Conservation (phyloP, 2,797 vertebrate species). For the Masticophis lateralis region DNA sequence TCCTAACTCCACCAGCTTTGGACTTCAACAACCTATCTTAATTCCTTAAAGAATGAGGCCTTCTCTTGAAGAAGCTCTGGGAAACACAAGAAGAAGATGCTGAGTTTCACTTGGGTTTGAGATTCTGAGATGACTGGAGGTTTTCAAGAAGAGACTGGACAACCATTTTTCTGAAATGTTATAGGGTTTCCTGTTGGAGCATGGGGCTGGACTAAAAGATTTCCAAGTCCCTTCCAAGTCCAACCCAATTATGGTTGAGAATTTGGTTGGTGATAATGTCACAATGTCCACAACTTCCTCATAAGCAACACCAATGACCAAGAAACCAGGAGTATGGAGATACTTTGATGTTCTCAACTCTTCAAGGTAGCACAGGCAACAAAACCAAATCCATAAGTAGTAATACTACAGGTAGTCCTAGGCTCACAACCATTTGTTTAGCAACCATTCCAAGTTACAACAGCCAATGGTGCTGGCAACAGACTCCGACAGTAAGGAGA, state of each 20-base stretch:
- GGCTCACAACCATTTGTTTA: neutral
- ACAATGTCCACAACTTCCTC: neutral
- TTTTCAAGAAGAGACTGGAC: neutral
- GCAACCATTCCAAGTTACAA: neutral
- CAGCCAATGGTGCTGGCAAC: too few species aligned
- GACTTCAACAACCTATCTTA: constrained; percentile 73
- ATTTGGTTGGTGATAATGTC: neutral
- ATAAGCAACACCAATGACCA: neutral
- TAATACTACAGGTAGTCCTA: neutral
- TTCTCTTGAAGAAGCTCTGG: constrained; percentile 53
- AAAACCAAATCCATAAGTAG: neutral
- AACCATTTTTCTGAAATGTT: neutral
- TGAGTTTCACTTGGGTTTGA: constrained; percentile 37
- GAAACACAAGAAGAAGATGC: constrained; percentile 32
- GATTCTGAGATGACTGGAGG: constrained; percentile 3
- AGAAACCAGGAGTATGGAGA: neutral
- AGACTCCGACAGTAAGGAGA: too few species aligned
- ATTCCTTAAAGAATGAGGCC: constrained; percentile 68
- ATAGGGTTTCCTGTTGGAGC: neutral
- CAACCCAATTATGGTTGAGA: neutral
- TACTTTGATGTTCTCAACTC: neutral
- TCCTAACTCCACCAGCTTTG: constrained; percentile 48
- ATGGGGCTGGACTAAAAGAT: neutral
- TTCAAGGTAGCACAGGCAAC: neutral
- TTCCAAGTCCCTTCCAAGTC: neutral